phyloP scores from a whole-genome alignment of 2,113 vertebrate genomes.

The Proterorhinus semilunaris region DNA sequence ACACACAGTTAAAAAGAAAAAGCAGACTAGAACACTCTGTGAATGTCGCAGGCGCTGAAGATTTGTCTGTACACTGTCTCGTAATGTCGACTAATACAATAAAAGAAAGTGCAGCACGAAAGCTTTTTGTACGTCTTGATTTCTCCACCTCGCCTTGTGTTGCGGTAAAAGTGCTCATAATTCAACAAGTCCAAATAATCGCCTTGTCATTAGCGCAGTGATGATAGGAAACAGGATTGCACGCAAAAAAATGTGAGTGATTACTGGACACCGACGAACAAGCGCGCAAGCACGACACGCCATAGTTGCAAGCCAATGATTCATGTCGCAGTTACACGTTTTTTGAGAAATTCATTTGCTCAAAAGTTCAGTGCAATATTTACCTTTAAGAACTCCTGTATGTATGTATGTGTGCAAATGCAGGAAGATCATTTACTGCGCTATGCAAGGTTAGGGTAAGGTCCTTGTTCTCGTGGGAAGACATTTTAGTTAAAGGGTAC shows the following conservation, averaged over 20 bases:
- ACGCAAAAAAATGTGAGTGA: neutral
- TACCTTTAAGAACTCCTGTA: too few relatives aligned
- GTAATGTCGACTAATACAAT: slow-evolving; percentile 1
- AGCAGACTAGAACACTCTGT: neutral
- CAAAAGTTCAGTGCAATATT: too few relatives aligned
- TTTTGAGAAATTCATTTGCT: too few relatives aligned
- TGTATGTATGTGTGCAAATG: too few relatives aligned
- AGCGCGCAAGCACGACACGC: neutral
- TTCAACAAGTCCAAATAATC: neutral
- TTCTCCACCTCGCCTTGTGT: neutral
- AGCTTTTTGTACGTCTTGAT: neutral
- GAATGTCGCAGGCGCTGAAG: neutral
- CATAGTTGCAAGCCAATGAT: too few relatives aligned
- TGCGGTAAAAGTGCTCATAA: neutral
- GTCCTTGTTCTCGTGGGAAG: too few relatives aligned
- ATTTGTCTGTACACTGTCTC: neutral
- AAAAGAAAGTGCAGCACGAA: neutral
- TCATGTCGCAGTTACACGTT: too few relatives aligned
- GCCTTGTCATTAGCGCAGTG: neutral
- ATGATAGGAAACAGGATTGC: neutral
- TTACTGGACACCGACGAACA: neutral
- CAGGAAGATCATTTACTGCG: too few relatives aligned
- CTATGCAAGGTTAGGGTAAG: too few relatives aligned
- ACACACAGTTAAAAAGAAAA: neutral
- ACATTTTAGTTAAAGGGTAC: too few relatives aligned